These are phyloP conservation scores for Nymphalis c-album DNA, from an alignment of 2,888 invertebrate species.

Conservation along the genomic window DNA sequence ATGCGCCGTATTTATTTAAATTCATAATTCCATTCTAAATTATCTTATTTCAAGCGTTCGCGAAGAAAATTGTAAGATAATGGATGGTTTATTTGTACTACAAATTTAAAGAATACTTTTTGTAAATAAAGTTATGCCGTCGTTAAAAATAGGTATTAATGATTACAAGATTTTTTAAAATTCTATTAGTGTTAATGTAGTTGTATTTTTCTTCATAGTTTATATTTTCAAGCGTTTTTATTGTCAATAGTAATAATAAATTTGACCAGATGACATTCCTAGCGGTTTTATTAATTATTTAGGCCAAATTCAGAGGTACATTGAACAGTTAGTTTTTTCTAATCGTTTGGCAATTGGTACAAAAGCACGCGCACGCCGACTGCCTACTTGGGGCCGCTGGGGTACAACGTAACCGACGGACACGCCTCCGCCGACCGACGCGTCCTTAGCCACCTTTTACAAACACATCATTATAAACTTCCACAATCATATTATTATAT, in stretches of 20 bases:
- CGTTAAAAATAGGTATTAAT: neutral
- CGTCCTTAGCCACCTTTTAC: constrained; percentile 33
- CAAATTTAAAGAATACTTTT: neutral
- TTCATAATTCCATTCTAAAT: neutral
- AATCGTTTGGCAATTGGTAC: constrained; percentile 46
- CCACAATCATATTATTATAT: constrained; percentile 29
- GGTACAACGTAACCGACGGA: constrained; percentile 59
- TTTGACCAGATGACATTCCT: constrained; percentile 11
- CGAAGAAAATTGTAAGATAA: neutral
- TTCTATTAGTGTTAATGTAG: neutral
- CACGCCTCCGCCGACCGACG: constrained; percentile 61
- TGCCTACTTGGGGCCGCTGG: constrained; percentile 71
- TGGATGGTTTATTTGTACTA: neutral
- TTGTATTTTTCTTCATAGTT: neutral
- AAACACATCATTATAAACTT: constrained; percentile 16
- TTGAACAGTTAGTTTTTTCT: constrained; percentile 36
- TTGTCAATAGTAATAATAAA: constrained; percentile 9
- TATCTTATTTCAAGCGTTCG: neutral
- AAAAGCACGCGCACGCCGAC: constrained; percentile 52
- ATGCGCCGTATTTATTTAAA: too few relatives aligned
- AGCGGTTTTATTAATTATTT: constrained; percentile 24
- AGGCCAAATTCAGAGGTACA: constrained; percentile 24
- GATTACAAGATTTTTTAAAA: too few relatives aligned
- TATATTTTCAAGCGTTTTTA: neutral
- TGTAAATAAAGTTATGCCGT: neutral